Evolutionary conservation across 2,113 vertebrate genomes (phyloP).

Genomic region (Semnornis frantzii): DNA sequence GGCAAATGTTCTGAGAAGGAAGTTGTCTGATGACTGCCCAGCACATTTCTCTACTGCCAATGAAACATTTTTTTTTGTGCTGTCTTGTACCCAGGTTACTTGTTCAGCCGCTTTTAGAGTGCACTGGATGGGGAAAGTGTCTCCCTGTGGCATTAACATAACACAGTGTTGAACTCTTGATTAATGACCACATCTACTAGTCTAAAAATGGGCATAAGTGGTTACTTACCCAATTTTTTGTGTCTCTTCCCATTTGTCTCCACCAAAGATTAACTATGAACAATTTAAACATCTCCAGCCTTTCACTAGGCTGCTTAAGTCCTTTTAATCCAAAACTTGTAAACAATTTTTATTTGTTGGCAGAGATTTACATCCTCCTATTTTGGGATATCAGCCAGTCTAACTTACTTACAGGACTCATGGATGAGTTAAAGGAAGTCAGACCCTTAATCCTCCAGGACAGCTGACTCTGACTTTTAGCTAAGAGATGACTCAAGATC

Average conservation of each 20-base stretch:
- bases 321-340: neutral
- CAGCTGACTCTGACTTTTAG: neutral
- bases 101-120: neutral
- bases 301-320: neutral
- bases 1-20: neutral
- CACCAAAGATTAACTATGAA: neutral
- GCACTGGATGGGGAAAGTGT: neutral
- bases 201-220: neutral
- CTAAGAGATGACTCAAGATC: neutral
- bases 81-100: neutral
- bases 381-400: neutral
- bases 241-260: neutral
- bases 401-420: neutral
- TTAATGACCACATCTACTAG: neutral
- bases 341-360: conserved; percentile 6
- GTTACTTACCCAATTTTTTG: neutral
- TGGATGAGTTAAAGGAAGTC: neutral
- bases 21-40: neutral
- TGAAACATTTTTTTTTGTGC: neutral
- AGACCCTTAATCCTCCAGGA: neutral
- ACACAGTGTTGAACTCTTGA: neutral
- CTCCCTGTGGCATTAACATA: neutral
- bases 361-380: neutral
- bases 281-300: neutral
- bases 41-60: neutral